Conservation (phyloP, 2,888 invertebrate genomes). For the Chorisops tibialis region DNA sequence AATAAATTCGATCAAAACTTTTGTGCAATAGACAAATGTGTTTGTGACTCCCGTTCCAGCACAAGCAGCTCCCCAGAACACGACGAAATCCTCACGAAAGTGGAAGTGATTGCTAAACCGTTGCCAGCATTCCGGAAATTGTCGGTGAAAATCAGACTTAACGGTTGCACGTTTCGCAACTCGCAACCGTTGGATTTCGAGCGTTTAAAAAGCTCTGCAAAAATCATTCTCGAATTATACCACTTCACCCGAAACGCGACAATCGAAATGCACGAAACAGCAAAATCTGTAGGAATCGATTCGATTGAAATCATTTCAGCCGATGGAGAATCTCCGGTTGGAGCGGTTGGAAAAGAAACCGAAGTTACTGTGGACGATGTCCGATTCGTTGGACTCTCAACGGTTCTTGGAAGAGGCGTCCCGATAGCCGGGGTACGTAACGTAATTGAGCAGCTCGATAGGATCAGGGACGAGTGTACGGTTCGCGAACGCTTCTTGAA, state of each 20-base stretch:
- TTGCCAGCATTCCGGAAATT: not conserved
- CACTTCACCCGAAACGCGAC: not conserved
- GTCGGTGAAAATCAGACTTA: conserved; percentile 2
- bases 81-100: conserved; percentile 21
- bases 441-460: conserved; percentile 39
- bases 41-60: conserved; percentile 24
- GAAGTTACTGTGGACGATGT: conserved; percentile 39
- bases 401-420: conserved; percentile 19
- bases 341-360: conserved; percentile 31
- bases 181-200: not conserved
- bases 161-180: not conserved
- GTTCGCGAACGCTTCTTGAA: conserved; percentile 40
- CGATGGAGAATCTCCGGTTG: not conserved
- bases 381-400: conserved; percentile 29
- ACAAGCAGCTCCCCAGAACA: conserved; percentile 18
- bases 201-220: not conserved
- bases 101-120: conserved; percentile 32
- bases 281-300: conserved; percentile 2
- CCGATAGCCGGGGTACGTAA: conserved; percentile 39
- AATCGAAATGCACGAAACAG: not conserved
- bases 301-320: not conserved
- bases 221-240: not conserved
- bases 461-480: conserved; percentile 39
- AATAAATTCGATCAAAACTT: conserved; percentile 33
- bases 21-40: conserved; percentile 41